These are phyloP conservation scores for Saccostrea cuccullata DNA, from an alignment of 1,140 invertebrate species.

Conservation along the genomic window DNA sequence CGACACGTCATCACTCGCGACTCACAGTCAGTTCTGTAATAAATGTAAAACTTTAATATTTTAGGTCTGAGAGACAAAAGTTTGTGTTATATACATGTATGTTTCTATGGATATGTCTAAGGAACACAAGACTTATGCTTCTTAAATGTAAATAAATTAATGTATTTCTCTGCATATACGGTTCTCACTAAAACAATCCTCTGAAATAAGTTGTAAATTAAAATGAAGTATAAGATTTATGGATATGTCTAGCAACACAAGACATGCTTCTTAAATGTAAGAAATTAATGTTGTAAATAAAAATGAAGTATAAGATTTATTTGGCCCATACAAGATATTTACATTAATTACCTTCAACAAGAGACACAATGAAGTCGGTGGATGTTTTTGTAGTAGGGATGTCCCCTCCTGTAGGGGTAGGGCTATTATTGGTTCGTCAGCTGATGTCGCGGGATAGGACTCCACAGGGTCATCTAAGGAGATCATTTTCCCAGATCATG, in stretches of 20 bases:
- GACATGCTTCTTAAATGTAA: too few relatives aligned
- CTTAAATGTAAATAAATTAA: too few relatives aligned
- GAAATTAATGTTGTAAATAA: too few relatives aligned
- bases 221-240: too few relatives aligned
- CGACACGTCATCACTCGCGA: not conserved
- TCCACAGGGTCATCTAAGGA: not conserved
- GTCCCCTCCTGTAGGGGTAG: not conserved
- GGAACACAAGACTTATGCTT: too few relatives aligned
- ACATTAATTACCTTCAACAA: not conserved
- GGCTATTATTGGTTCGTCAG: not conserved
- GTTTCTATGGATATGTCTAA: too few relatives aligned
- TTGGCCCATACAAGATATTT: not conserved
- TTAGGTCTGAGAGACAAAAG: too few relatives aligned
- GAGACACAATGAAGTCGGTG: not conserved
- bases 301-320: not conserved
- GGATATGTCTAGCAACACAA: too few relatives aligned
- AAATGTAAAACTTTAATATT: not conserved
- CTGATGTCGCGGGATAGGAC: slow-evolving; percentile 23
- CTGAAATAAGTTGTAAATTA: too few relatives aligned
- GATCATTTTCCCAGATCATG: not conserved
- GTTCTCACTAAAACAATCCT: too few relatives aligned
- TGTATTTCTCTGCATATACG: too few relatives aligned
- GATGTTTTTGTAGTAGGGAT: not conserved
- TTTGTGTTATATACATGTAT: too few relatives aligned
- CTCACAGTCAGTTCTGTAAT: not conserved